phyloP scores from a whole-genome alignment of 2,888 invertebrate species.

The Apotomis betuletana region DNA sequence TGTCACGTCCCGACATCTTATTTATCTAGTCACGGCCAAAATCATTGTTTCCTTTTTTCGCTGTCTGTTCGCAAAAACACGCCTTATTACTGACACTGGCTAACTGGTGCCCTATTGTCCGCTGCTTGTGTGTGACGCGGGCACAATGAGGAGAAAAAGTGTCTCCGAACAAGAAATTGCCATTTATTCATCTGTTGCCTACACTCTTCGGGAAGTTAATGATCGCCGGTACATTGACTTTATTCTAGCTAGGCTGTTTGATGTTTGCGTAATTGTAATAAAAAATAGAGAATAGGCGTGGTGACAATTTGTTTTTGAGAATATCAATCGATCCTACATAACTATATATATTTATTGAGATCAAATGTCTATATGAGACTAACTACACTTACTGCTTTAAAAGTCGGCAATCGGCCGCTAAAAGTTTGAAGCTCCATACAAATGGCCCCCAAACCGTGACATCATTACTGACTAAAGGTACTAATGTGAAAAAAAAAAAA shows the following conservation, averaged over 20 bases:
- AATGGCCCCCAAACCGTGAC: no score
- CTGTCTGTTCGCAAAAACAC: slow-evolving; percentile 71
- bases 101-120: slow-evolving; percentile 72
- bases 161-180: slow-evolving; percentile 52
- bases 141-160: slow-evolving; percentile 55
- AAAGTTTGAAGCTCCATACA: no score
- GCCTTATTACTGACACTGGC: slow-evolving; percentile 73
- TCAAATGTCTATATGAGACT: no score
- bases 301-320: no score
- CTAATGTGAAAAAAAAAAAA: no score
- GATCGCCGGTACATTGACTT: slow-evolving; percentile 2
- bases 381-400: no score
- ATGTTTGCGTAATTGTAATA: not conserved
- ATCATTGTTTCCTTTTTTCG: slow-evolving; percentile 78
- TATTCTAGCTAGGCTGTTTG: no score
- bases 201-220: slow-evolving; percentile 47
- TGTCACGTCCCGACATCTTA: slow-evolving; percentile 79
- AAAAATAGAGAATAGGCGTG: no score
- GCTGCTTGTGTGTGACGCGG: slow-evolving; percentile 69
- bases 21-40: slow-evolving; percentile 80
- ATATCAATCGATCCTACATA: no score
- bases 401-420: no score
- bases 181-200: slow-evolving; percentile 60
- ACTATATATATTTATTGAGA: no score
- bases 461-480: no score